Conservation (phyloP, 2,113 vertebrate genomes). For the Menura novaehollandiae region DNA sequence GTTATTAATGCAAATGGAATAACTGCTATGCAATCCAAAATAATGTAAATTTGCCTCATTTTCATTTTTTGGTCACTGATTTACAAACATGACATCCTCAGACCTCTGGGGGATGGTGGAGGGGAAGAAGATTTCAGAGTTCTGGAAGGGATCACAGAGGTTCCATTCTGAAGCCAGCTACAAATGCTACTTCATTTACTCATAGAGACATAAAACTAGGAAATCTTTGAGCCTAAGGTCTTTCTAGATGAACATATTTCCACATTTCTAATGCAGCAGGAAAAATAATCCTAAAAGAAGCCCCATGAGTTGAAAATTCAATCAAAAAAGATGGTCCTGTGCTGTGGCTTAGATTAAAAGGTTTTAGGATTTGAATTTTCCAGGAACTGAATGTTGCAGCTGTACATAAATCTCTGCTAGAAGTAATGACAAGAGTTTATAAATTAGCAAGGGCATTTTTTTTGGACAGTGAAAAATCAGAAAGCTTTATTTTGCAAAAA, state of each 20-base stretch:
- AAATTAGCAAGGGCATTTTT: neutral
- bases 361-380: neutral
- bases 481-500: neutral
- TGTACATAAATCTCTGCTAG: neutral
- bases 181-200: neutral
- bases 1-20: neutral
- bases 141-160: neutral
- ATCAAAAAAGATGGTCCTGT: neutral
- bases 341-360: neutral
- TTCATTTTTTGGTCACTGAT: neutral
- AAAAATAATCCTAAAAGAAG: neutral
- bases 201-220: neutral
- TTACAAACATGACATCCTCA: neutral
- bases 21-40: neutral
- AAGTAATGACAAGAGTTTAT: neutral
- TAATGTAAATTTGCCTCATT: neutral
- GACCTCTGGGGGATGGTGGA: neutral
- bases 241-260: neutral
- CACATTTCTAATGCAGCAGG: neutral
- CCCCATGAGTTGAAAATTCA: neutral
- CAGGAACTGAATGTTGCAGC: neutral
- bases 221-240: neutral
- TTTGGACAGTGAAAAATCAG: neutral
- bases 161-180: neutral
- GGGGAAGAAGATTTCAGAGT: neutral